Base-by-base conservation (phyloP, 2,113 vertebrate species). In the Empidonax traillii region DNA sequence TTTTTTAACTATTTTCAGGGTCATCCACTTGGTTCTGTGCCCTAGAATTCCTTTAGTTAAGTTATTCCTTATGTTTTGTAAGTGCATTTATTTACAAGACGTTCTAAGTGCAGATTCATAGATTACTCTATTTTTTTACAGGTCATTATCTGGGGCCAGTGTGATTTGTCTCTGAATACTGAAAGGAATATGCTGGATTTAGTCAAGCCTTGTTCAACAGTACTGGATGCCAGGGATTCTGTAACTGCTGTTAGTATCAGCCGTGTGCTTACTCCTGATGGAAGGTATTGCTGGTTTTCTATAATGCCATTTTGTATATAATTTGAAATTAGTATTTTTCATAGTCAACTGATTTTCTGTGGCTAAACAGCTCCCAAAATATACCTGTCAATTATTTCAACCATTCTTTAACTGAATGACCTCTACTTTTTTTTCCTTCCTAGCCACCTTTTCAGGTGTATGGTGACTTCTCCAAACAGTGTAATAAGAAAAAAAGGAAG, bases 81-180 rank as follows among this genome's bases (percentile, higher is more conserved):
- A 7, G 5, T 62, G 13, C 33, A 69, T 68, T 78, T 80, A 31
- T 68, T 78, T 80, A 31, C 35, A 77, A 37, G 37, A 85, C 67
- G 22, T 21, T 53, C 9, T 4, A 73, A 51, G 31, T 44, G 52
- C 35, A 77, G 67, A 30, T 66, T 87, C 47, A 33, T 66, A 18
- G 28, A 18, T 81, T 9, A 25, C 47, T 73, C 12, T 56, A 2
- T 86, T 35, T 53, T 94, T 39, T 61, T 80, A n/a, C 91, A 99
- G 99, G 98, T 99, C 63, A 98, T 99, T 25, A 97, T 98, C 41
- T 99, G 99, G 99, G 99, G 99, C 20, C 97, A 97, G 6, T 98
- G 98, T 31, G 89, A 97, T 51, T 93, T 95, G 33, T 90, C 89
- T 22, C 69, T 91, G 28, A 89, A 87, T 31, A 81, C 82, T 65